Evolutionary conservation across 2,113 vertebrate genomes (phyloP), one percentile per base, ranked within the genome.

Genomic region (Odontophorus gujanensis): DNA sequence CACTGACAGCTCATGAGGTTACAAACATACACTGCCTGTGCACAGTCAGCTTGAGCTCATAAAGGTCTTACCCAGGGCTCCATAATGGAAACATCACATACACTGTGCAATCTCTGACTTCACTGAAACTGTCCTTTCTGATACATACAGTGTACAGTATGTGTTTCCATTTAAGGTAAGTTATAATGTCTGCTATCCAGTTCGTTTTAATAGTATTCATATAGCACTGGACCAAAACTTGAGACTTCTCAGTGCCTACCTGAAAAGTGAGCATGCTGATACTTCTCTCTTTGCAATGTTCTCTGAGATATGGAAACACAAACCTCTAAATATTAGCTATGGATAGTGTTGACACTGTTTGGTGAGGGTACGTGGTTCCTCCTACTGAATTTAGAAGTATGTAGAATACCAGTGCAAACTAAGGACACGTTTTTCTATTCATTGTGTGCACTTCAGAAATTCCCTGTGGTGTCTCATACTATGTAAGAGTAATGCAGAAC

Each of bases 51-150:
- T 34, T 1, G 0, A 25, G 26, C 50, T 47, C 4, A 0, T n/a
- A 34, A 43, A 84, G 66, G 51, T 51, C 66, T 15, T 8, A 3
- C 28, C 18, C 26, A 43, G 40, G 71, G 50, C 26, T 40, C 43
- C 62, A 4, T 43, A n/a, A 6, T 3, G 18, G 26, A 34, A 71
- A 19, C 40, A 6, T 7, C n/a, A 2, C 0, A 0, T 0, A 2
- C 4, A 3, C 26, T 15, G 0, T 5, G n/a, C 48, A 24, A 36
- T 5, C 51, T 45, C 58, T n/a, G 62, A 13, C 18, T 63, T 43
- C 47, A 15, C 4, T 47, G 32, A 22, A 86, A n/a, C 42, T 81
- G 9, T 11, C 1, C 0, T 28, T 80, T 40, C 73, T 63, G 11
- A 19, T 9, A 21, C 4, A 0, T 22, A 11, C 5, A 19, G 6